Base-by-base conservation (phyloP, 2,113 vertebrate species). In the Oceanites oceanicus region DNA sequence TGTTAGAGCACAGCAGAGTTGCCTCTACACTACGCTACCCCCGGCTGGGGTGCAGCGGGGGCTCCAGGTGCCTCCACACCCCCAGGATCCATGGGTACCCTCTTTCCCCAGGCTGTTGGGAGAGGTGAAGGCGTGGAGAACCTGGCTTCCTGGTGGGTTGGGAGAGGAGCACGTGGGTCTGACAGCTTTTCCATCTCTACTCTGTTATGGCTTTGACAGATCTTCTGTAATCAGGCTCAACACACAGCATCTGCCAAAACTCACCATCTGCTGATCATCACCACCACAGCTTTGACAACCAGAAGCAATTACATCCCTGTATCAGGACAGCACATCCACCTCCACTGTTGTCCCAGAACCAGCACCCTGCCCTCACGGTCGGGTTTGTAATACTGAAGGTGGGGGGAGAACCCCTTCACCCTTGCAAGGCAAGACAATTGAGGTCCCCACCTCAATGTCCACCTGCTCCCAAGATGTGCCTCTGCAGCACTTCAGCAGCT, bases 371-470 rank as follows among this genome's bases (percentile, higher is more conserved):
- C 25, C 65, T 44, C 34, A 4, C 0, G 6, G 8, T 8, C 0
- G 0, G 22, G 17, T n/a, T 11, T 40, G 34, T 19, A 15, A 25
- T 1, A 4, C 15, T 8, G 25, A 34, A 45, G 42, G 18, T 7
- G 36, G 6, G 30, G 45, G 25, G 21, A n/a, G 26, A 58, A 8
- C 10, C 30, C 62, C 29, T 23, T 4, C 20, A 19, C 3, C 42
- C 21, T 34, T 2, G 44, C 26, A 9, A 34, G 61, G 50, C 38
- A 45, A 38, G 76, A 32, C 49, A 53, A n/a, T n/a, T n/a, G n/a
- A n/a, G 58, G 2, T 7, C 50, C 56, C 38, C 1, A 2, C 34
- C 45, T 9, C 5, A 0, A 2, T 1, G 17, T 3, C 36, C 1
- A 0, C 12, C n/a, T 7, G 29, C 50, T 47, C 78, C 78, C 38